Base-by-base conservation (phyloP, 2,888 invertebrate genomes). In the Elysia crispata region DNA sequence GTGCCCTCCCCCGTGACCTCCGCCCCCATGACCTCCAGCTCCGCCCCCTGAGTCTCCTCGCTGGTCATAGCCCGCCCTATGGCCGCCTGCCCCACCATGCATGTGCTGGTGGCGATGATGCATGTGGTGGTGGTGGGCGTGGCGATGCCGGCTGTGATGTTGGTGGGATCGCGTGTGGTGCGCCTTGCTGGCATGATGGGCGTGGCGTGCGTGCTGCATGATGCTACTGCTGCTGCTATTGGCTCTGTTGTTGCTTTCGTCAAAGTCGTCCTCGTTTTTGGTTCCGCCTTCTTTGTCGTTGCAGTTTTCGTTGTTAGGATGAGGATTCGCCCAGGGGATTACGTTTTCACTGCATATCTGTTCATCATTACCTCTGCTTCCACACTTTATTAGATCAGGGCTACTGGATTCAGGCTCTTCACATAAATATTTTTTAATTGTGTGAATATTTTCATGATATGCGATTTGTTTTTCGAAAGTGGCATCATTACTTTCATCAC, bases 201-300 rank as follows among this genome's bases (percentile, higher is more conserved):
- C 83, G 80, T 77, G 85, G 57, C 83, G 83, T 62, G 72, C 83
- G 80, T 83, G 83, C 75, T 81, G 75, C 83, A 84, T 80, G 81
- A 83, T 73, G 77, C 73, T 69, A 69, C 54, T n/a, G n/a, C 18
- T 33, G n/a, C 60, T 62, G 23, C 54, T 25, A 25, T 15, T 6
- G 41, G 41, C 76, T 25, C 41, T 62, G 1, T 23, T 1, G 0
- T 23, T 6, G 62, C 20, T 31, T n/a, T 23, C 72, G 23, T 31
- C 60, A 23, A 23, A 20, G 60, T 60, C 60, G 60, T 60, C 60
- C 15, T 60, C 60, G n/a, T 3, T 18, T 18, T 23, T 23, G 60
- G 18, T 18, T 28, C 25, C 66, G 28, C 25, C 66, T 66, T 15
- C 66, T 66, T 23, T 28, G 25, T 66, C 66, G 25, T 66, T 60